Evolutionary conservation across 2,797 vertebrate species (phyloP).

Genomic region (Mus spretus): DNA sequence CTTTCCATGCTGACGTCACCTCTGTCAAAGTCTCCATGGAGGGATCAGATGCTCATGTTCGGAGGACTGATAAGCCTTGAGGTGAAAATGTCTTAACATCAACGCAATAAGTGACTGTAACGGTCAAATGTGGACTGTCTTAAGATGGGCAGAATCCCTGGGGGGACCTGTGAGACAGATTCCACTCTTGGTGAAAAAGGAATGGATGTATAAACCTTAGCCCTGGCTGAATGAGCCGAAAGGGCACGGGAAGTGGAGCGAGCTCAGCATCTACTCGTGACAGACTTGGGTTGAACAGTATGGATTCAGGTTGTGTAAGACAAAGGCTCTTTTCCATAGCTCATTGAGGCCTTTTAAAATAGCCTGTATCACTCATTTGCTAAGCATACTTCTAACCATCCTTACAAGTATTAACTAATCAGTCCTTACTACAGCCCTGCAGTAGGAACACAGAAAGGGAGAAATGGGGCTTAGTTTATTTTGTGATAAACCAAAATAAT

Average conservation of each 20-base stretch:
- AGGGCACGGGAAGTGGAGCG: not conserved
- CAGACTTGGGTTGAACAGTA: not conserved
- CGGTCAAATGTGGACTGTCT: not conserved
- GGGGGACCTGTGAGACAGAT: not conserved
- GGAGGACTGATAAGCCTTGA: not conserved
- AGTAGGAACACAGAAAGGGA: not conserved
- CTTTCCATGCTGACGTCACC: not conserved
- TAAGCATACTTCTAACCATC: not conserved
- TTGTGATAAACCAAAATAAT: not conserved
- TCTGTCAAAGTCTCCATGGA: not conserved
- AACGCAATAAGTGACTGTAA: conserved; percentile 25
- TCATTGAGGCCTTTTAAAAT: conserved; percentile 7
- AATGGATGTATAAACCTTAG: conserved; percentile 21
- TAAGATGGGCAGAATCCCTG: conserved; percentile 12
- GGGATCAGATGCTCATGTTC: not conserved
- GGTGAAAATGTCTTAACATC: conserved; percentile 24
- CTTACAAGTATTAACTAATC: conserved; percentile 36
- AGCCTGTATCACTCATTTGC: not conserved
- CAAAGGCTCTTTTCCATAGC: not conserved
- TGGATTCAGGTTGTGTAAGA: not conserved
- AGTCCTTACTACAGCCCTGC: not conserved
- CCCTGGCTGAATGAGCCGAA: not conserved
- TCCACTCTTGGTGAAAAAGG: conserved; percentile 3
- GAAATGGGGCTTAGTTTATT: not conserved
- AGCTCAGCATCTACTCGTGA: not conserved